Percentiles rank a stretch among this genome's conserved stretches.
Evolutionary conservation across 2,888 invertebrate genomes (phyloP).

Genomic region (Caenorhabditis japonica): DNA sequence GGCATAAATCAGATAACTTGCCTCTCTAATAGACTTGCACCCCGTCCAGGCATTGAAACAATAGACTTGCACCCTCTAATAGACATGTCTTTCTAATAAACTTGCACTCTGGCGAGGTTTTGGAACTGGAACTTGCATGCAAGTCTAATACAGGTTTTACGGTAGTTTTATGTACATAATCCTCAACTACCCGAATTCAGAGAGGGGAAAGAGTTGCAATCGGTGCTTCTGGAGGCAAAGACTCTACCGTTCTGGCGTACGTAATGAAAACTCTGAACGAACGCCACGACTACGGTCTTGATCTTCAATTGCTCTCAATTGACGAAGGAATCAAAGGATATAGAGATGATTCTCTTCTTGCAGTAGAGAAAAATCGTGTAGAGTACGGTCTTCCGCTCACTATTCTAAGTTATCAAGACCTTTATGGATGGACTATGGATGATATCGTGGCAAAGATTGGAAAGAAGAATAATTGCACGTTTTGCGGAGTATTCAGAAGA

Average conservation of each 20-base stretch:
- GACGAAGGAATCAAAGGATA: constrained; percentile 94
- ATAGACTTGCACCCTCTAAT: no score
- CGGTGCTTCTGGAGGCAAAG: constrained; percentile 80
- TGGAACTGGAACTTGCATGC: no score
- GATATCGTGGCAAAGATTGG: constrained; percentile 87
- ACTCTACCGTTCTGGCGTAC: constrained; percentile 96
- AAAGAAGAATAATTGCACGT: constrained; percentile 91
- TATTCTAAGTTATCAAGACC: constrained; percentile 91
- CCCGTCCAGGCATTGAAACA: no score
- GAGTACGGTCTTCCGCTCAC: constrained; percentile 94
- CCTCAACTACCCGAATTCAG: no score
- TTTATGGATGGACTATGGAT: constrained; percentile 99
- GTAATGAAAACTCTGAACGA: constrained; percentile 88
- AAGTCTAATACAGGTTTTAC: no score
- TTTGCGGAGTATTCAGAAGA: constrained; percentile 85
- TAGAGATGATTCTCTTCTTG: constrained; percentile 87
- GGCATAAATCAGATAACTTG: no score
- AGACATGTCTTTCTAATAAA: no score
- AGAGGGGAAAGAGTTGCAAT: constrained; percentile 75
- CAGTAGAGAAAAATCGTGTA: constrained; percentile 90
- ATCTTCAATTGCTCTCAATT: constrained; percentile 91
- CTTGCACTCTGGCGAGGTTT: no score
- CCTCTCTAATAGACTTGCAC: no score
- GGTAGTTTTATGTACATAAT: no score
- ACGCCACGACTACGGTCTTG: constrained; percentile 89